These are phyloP conservation scores for Oriolus oriolus DNA, from an alignment of 2,113 vertebrate genomes.

Conservation along the genomic window DNA sequence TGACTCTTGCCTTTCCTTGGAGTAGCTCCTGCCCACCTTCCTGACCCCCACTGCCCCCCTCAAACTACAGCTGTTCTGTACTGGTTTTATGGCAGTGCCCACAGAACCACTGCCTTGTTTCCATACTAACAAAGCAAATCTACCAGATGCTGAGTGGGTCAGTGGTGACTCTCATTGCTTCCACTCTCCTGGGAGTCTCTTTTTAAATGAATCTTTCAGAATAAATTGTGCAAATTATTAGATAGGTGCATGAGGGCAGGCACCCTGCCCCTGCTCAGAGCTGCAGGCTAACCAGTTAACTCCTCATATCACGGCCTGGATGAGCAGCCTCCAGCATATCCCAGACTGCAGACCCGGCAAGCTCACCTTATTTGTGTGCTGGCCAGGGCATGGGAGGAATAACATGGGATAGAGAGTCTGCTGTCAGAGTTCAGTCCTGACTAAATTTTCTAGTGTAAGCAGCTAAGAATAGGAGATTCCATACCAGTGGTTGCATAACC, in stretches of 20 bases:
- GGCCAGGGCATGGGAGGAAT: not conserved
- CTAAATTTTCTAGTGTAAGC: not conserved
- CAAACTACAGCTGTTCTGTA: not conserved
- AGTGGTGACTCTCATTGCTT: not conserved
- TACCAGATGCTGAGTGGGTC: not conserved
- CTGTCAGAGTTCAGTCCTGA: not conserved
- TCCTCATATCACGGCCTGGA: not conserved
- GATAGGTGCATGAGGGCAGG: not conserved
- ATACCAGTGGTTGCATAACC: not conserved
- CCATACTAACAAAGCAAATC: not conserved
- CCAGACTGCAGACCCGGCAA: not conserved
- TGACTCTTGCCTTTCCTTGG: not conserved
- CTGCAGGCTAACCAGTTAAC: not conserved
- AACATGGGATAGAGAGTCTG: not conserved
- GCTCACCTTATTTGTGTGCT: not conserved
- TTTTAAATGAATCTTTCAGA: not conserved
- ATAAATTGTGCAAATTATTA: not conserved
- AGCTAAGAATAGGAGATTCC: constrained; percentile 19
- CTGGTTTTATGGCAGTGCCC: not conserved
- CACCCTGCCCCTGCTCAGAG: not conserved
- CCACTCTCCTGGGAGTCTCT: not conserved
- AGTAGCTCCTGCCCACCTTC: not conserved
- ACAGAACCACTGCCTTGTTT: not conserved
- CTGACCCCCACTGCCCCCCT: not conserved
- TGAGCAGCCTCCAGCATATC: not conserved